Conservation (phyloP, 2,797 vertebrate genomes). For the Microctenopoma steveboyesi region DNA sequence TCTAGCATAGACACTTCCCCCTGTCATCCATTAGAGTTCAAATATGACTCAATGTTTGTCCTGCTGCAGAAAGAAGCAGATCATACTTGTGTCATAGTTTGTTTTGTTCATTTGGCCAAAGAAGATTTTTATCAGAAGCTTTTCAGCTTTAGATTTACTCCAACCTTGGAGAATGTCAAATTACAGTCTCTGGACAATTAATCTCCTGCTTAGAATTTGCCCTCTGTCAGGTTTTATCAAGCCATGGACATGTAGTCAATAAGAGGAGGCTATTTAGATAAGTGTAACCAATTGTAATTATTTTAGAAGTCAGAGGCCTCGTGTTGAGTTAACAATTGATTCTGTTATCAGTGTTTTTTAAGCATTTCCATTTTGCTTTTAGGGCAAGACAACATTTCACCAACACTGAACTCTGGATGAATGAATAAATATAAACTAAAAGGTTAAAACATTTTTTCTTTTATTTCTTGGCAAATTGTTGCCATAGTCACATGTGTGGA, state of each 20-base stretch:
- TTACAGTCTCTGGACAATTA: conserved; percentile 60
- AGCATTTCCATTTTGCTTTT: conserved; percentile 29
- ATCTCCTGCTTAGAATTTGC: conserved; percentile 60
- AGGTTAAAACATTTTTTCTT: conserved; percentile 4
- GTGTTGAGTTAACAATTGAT: conserved; percentile 52
- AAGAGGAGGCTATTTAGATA: conserved; percentile 73
- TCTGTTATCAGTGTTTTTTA: conserved; percentile 46
- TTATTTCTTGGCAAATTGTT: conserved; percentile 13
- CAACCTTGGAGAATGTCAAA: conserved; percentile 53
- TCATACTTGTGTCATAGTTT: conserved; percentile 20
- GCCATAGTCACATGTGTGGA: conserved; percentile 20
- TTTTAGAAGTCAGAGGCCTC: conserved; percentile 56
- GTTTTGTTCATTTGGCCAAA: conserved; percentile 56
- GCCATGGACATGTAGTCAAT: conserved; percentile 57
- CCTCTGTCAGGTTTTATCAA: conserved; percentile 69
- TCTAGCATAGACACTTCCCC: conserved; percentile 29
- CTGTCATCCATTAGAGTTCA: background rate
- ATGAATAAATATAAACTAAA: background rate
- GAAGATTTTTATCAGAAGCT: conserved; percentile 64
- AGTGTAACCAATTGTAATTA: conserved; percentile 73
- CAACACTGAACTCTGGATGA: background rate
- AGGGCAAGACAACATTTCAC: conserved; percentile 13
- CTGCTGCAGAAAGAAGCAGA: conserved; percentile 7
- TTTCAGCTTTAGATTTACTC: conserved; percentile 57
- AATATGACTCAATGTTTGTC: background rate